Evolutionary conservation across 2,797 vertebrate species (phyloP), one percentile per base, ranked within the genome.

Genomic region (Neolamprologus multifasciatus): DNA sequence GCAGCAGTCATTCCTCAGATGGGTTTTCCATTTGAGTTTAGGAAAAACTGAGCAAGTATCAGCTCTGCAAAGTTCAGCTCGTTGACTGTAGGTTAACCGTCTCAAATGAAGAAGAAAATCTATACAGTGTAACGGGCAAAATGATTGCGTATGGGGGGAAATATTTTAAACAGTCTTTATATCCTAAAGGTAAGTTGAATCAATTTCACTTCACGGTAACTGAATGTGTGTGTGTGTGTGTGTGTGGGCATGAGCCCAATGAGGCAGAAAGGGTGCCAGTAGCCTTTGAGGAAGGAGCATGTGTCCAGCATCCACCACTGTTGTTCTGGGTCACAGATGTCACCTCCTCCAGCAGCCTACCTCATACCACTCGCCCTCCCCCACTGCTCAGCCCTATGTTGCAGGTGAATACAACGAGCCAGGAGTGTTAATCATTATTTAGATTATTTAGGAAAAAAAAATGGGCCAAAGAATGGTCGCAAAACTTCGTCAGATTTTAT

Each of bases 261-360:
- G 87, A 93, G 85, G 91, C 87, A 83, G 86, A 90, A 89, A 90
- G 43, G 31, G 55, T 82, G 89, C 86, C 91, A 89, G 86, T 64
- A 89, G 90, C 89, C 90, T 92, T 84, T 84, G 89, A 90, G 88
- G 87, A 89, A 86, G 90, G 67, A 92, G 89, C 87, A 91, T 93
- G 93, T 93, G 94, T 88, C 92, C 89, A 13, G 82, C 86, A 76
- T 92, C 84, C 91, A 89, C 89, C 84, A 67, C 90, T 83, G 91
- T 83, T 80, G 86, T 91, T 85, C 90, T 84, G 86, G 91, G 92
- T 93, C 93, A 91, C 92, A 92, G 88, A 95, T 91, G 92, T 94
- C 92, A 93, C 94, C 88, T 93, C 91, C 90, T 93, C 81, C 90
- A 33, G 87, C 90, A 88, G 92, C 84, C 91, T 79, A 87, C 85